A percentile compares a stretch with the other conserved stretches of the same genome.
phyloP scores from a whole-genome alignment of 1,140 invertebrate species.

The Microplitis mediator region DNA sequence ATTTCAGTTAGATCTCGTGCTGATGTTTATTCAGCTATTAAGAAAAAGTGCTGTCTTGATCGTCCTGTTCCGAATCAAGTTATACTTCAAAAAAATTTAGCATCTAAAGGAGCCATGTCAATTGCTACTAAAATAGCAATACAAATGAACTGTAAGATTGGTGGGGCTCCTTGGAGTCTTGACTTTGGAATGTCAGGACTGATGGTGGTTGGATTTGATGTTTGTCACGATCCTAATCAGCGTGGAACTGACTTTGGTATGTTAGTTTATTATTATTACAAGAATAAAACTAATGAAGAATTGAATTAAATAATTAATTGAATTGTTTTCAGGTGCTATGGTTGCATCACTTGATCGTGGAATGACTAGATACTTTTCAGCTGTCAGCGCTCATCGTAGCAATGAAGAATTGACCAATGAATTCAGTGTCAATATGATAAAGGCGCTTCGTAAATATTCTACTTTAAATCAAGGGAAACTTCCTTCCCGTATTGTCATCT shows the following conservation, averaged over 20 bases:
- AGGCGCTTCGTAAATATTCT: conserved; percentile 66
- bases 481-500: conserved; percentile 71
- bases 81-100: conserved; percentile 67
- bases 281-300: neutral
- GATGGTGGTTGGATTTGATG: conserved; percentile 89
- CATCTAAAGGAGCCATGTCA: conserved; percentile 66
- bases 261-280: conserved; percentile 3
- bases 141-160: conserved; percentile 88
- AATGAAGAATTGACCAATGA: conserved; percentile 76
- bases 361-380: conserved; percentile 72
- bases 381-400: conserved; percentile 71
- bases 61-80: conserved; percentile 78
- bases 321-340: conserved; percentile 62
- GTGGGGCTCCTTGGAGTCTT: conserved; percentile 83
- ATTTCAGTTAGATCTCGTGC: conserved; percentile 72
- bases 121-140: conserved; percentile 88
- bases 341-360: conserved; percentile 75
- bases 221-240: conserved; percentile 77
- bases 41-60: conserved; percentile 84
- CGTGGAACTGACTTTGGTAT: conserved; percentile 70
- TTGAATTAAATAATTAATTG: neutral
- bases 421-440: conserved; percentile 67
- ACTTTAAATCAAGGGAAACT: conserved; percentile 59
- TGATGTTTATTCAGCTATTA: conserved; percentile 82
- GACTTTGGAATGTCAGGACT: conserved; percentile 70